Evolutionary conservation across 2,797 vertebrate genomes (phyloP).

Genomic region (Aldrovandia affinis): DNA sequence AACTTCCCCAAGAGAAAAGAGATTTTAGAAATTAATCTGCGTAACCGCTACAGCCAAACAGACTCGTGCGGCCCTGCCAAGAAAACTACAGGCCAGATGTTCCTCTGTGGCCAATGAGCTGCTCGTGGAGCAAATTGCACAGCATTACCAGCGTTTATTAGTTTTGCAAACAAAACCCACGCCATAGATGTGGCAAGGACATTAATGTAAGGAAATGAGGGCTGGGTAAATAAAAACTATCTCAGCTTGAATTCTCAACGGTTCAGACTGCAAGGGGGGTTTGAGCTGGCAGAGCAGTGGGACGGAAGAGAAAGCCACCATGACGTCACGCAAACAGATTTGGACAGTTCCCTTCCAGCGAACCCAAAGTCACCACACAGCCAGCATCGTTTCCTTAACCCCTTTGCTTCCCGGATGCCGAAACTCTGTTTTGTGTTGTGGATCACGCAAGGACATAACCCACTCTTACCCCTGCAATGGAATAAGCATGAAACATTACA

Average conservation of each 20-base stretch:
- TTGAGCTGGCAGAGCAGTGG: constrained; percentile 59
- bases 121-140: constrained; percentile 62
- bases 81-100: constrained; percentile 40
- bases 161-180: constrained; percentile 64
- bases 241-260: constrained; percentile 61
- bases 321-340: constrained; percentile 29
- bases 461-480: neutral
- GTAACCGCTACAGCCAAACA: constrained; percentile 26
- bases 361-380: neutral
- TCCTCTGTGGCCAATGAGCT: constrained; percentile 32
- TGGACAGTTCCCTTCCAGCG: neutral
- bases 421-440: neutral
- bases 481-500: constrained; percentile 5
- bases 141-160: constrained; percentile 68
- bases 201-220: constrained; percentile 74
- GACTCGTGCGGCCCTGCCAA: constrained; percentile 33
- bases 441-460: neutral
- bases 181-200: constrained; percentile 69
- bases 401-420: neutral
- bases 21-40: constrained; percentile 55
- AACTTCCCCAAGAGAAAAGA: constrained; percentile 65
- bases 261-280: constrained; percentile 75
- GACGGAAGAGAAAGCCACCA: constrained; percentile 67
- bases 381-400: neutral
- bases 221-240: constrained; percentile 67